Percentiles rank a stretch among this genome's conserved stretches.
These are phyloP conservation scores for Schizopygopsis malacanthus DNA, from an alignment of 2,797 vertebrate genomes.

Conservation along the genomic window DNA sequence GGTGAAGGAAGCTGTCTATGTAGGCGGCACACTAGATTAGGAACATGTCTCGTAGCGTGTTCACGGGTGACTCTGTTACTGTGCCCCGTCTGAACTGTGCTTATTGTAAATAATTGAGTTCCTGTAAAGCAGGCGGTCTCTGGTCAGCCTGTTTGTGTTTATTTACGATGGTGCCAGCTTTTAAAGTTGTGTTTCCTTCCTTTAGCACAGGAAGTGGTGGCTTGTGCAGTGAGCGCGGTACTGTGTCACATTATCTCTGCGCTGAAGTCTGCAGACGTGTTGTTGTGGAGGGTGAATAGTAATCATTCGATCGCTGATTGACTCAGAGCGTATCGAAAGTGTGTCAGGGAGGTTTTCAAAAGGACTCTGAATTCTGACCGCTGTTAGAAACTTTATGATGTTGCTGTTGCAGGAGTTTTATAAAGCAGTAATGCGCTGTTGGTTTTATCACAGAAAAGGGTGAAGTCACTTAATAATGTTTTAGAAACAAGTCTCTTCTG, in stretches of 20 bases:
- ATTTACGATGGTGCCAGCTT: constrained; percentile 39
- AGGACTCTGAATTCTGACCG: neutral
- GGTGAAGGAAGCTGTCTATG: neutral
- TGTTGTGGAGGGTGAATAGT: neutral
- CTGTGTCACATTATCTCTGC: neutral
- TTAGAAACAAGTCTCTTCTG: neutral
- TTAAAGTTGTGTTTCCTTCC: constrained; percentile 10
- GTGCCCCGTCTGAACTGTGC: neutral
- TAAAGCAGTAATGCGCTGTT: neutral
- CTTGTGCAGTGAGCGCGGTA: neutral
- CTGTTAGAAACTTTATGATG: neutral
- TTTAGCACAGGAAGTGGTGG: constrained; percentile 35
- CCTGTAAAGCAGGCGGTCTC: constrained; percentile 47
- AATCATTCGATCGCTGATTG: neutral
- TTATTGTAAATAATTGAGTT: constrained; percentile 50
- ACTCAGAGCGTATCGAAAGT: neutral
- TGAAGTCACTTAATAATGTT: neutral
- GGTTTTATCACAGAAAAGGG: neutral
- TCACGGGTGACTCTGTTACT: neutral
- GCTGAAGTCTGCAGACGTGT: neutral
- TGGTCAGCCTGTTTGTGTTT: constrained; percentile 50
- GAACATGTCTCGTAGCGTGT: too few species aligned
- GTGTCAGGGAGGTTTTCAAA: neutral
- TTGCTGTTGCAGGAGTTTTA: neutral
- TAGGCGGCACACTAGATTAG: neutral